Conservation (phyloP, 2,888 invertebrate species). For the Drosophila atripex region DNA sequence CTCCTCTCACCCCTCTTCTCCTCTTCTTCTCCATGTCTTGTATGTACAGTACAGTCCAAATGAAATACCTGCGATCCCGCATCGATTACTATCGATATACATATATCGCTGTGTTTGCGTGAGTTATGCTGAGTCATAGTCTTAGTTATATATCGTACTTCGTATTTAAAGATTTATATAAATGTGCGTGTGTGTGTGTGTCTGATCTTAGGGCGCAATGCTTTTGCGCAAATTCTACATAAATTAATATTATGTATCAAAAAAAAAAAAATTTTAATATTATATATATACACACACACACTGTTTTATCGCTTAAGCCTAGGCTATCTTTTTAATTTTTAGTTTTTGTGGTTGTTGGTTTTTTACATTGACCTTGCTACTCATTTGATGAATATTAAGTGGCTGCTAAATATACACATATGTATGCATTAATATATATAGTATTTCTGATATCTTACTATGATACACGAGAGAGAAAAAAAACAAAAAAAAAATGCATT, state of each 20-base stretch:
- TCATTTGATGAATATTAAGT: conserved; percentile 43
- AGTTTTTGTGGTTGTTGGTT: conserved; percentile 5
- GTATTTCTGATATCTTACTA: conserved; percentile 39
- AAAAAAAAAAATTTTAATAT: conserved; percentile 35
- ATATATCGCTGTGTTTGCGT: conserved; percentile 20
- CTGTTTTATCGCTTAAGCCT: conserved; percentile 24
- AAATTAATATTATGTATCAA: conserved; percentile 7
- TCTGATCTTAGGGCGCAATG: conserved; percentile 10
- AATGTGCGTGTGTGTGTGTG: conserved; percentile 4
- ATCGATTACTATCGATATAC: conserved; percentile 13
- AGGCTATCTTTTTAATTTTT: conserved; percentile 23
- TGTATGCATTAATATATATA: conserved; percentile 22
- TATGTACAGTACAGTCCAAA: conserved; percentile 32
- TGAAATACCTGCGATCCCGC: background rate
- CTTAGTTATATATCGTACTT: conserved; percentile 30
- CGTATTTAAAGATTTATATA: conserved; percentile 11
- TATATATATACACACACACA: conserved; percentile 37
- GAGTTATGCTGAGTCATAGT: conserved; percentile 37
- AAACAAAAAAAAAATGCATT: conserved; percentile 31
- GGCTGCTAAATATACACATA: conserved; percentile 41
- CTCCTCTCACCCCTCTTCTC: background rate
- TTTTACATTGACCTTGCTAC: conserved; percentile 42
- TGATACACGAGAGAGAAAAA: conserved; percentile 23
- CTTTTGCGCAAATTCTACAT: conserved; percentile 16
- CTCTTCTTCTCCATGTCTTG: background rate